A percentile compares a stretch with the other conserved stretches of the same genome.
These are phyloP conservation scores for Tympanoctomys barrerae DNA, from an alignment of 2,797 vertebrate species.

Conservation along the genomic window DNA sequence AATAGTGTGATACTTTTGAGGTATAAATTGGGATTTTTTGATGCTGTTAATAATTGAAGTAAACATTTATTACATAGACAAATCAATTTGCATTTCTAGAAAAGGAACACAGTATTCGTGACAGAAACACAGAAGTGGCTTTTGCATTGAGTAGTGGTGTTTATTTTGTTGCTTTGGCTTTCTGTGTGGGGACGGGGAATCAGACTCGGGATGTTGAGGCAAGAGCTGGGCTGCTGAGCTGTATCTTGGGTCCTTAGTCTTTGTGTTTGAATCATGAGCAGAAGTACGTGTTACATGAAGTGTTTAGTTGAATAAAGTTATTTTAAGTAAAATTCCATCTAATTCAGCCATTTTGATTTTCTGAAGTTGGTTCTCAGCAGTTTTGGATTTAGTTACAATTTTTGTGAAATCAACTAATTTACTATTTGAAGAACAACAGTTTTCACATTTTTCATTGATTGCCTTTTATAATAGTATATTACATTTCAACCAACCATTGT, in stretches of 20 bases:
- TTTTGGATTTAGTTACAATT: neutral
- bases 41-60: constrained; percentile 48
- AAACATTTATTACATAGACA: neutral
- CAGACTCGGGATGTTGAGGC: too few relatives aligned
- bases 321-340: neutral
- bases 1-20: constrained; percentile 64
- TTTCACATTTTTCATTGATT: neutral
- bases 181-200: too few relatives aligned
- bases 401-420: neutral
- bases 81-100: neutral
- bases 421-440: neutral
- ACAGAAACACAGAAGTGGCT: neutral
- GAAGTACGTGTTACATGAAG: neutral
- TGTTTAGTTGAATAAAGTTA: neutral
- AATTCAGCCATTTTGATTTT: neutral
- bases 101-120: neutral
- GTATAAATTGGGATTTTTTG: constrained; percentile 75
- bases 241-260: neutral
- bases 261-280: neutral
- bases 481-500: neutral
- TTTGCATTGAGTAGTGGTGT: too few relatives aligned
- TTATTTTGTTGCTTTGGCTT: too few relatives aligned
- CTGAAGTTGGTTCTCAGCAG: neutral
- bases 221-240: too few relatives aligned
- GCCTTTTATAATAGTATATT: neutral